Conservation (phyloP, 2,113 vertebrate species). For the Daphoenositta chrysoptera region DNA sequence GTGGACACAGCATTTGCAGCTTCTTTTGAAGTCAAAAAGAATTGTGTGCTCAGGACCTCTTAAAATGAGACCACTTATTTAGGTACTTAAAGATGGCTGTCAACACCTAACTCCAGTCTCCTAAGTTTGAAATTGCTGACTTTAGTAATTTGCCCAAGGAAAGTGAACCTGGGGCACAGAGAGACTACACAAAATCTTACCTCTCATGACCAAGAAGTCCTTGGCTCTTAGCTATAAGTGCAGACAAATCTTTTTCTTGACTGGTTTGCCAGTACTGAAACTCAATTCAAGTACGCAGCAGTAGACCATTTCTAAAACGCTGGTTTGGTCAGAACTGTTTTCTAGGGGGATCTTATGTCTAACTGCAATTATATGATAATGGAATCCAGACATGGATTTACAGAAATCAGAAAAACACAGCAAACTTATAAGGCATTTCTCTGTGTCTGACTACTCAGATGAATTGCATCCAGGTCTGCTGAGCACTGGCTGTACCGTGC, state of each 20-base stretch:
- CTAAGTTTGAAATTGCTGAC: constrained; percentile 59
- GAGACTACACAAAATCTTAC: constrained; percentile 16
- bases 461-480: not conserved
- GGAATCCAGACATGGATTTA: constrained; percentile 30
- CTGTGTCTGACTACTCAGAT: not conserved
- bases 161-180: constrained; percentile 39
- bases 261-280: not conserved
- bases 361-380: constrained; percentile 13
- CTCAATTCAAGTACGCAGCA: not conserved
- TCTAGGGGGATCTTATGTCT: not conserved
- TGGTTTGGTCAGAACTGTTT: not conserved
- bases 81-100: constrained; percentile 66
- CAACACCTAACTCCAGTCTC: constrained; percentile 56
- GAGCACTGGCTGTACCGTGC: not conserved
- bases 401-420: not conserved
- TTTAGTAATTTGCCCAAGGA: constrained; percentile 44
- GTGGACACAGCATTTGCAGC: constrained; percentile 62
- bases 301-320: not conserved
- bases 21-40: constrained; percentile 69
- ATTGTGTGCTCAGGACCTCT: constrained; percentile 60
- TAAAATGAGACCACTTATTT: constrained; percentile 69
- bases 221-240: not conserved
- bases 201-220: constrained; percentile 14
- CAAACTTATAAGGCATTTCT: not conserved
- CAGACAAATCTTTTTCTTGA: constrained; percentile 10